These are phyloP conservation scores for Coturnix japonica DNA, from an alignment of 2,113 vertebrate species.

Conservation along the genomic window DNA sequence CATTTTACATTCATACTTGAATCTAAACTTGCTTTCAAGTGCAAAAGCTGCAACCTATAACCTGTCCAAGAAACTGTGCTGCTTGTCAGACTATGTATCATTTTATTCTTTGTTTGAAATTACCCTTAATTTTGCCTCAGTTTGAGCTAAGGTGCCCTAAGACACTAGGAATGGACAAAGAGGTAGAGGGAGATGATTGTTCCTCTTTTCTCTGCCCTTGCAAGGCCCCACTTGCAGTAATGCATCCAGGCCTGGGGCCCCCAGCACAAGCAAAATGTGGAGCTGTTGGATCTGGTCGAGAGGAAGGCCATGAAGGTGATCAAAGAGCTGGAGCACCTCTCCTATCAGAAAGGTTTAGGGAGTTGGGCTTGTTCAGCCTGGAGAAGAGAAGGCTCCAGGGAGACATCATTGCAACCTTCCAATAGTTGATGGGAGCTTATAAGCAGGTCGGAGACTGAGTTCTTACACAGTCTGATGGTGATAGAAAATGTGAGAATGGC, in stretches of 20 bases:
- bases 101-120: not conserved
- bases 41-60: not conserved
- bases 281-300: not conserved
- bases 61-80: not conserved
- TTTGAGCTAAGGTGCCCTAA: not conserved
- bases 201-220: not conserved
- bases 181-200: not conserved
- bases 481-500: not conserved
- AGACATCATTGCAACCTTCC: not conserved
- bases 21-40: not conserved
- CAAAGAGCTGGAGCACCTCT: not conserved
- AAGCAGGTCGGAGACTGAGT: not conserved
- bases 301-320: not conserved
- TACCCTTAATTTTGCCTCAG: not conserved
- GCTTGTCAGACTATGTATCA: fast-evolving
- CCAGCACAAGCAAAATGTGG: not conserved
- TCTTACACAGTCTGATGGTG: not conserved
- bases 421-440: not conserved
- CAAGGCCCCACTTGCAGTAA: not conserved
- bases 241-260: not conserved
- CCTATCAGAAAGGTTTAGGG: not conserved
- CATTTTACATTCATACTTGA: not conserved
- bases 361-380: not conserved
- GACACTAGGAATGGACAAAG: not conserved
- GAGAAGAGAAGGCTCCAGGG: not conserved